Conservation (phyloP, 30 jellyfish, hydroid and myxozoan genomes). For the Turritopsis rubra region DNA sequence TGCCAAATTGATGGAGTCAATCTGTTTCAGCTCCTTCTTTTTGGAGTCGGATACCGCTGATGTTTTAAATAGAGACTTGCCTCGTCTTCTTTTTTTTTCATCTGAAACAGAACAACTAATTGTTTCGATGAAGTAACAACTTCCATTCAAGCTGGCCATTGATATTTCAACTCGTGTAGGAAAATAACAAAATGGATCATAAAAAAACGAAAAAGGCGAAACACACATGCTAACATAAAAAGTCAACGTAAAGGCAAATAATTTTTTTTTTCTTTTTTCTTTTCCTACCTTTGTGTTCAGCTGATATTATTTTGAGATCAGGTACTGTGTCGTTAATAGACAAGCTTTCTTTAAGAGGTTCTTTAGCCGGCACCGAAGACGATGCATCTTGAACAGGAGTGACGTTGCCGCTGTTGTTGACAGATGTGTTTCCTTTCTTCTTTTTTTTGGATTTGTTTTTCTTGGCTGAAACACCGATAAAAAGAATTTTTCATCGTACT, state of each 20-base stretch:
- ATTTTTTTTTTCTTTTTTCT: too few relatives aligned
- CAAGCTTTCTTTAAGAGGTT: background rate
- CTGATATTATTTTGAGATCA: background rate
- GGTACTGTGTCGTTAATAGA: background rate
- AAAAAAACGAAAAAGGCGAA: background rate
- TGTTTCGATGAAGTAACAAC: background rate
- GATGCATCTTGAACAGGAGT: background rate
- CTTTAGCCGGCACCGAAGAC: background rate
- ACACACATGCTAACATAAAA: background rate
- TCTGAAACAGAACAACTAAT: constrained; percentile 3
- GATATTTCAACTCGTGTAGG: too few relatives aligned
- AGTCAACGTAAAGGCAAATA: background rate
- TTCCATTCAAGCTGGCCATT: too few relatives aligned
- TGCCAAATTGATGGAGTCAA: constrained; percentile 73
- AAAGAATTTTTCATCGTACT: too few relatives aligned
- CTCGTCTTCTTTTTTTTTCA: constrained; percentile 48
- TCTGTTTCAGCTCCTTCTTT: constrained; percentile 61
- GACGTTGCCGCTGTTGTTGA: background rate
- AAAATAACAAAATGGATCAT: too few relatives aligned
- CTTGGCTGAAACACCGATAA: background rate
- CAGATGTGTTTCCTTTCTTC: background rate
- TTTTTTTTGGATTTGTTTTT: background rate
- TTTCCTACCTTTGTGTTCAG: background rate
- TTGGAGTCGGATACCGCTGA: constrained; percentile 64
- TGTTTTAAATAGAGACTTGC: constrained; percentile 58